Evolutionary conservation across 2,797 vertebrate species (phyloP), one percentile per base, ranked within the genome.

Genomic region (Xenops minutus): DNA sequence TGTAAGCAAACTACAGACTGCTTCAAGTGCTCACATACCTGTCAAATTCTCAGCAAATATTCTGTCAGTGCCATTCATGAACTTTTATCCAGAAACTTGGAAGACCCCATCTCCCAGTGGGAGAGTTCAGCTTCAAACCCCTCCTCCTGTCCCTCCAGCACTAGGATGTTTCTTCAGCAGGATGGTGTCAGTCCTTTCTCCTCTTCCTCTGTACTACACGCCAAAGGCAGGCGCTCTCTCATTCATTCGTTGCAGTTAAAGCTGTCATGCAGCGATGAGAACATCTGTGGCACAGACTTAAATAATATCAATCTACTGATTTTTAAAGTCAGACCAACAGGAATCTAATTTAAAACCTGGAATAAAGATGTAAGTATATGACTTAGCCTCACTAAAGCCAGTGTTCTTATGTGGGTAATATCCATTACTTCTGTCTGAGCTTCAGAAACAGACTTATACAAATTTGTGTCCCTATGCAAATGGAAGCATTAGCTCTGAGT

Each of bases 211-310:
- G 32, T 0, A 2, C 71, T 66, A 9, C 39, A n/a, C 16, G 12
- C 24, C 34, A 66, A 81, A 88, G 66, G 49, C 56, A 52, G 51
- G 46, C 55, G 30, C 18, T 24, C 52, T 29, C 18, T 12, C 85
- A 36, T 63, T 67, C 75, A 17, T 34, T 56, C 30, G 34, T 52
- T 51, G 69, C 59, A 87, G n/a, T 22, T 72, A 72, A 78, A 59
- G 41, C 61, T 69, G 16, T 56, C 48, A 34, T 43, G 52, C 32
- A 67, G 72, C 8, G 30, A 76, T 43, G 48, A 64, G 76, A 56
- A 86, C 94, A 93, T 87, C 89, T 85, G 80, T 48, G 49, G 39
- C 14, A 27, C 88, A 93, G 88, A 74, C 80, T 62, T 77, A 72
- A 82, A 36, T 32, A 36, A 26, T 67, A 86, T 21, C 63, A 77